Evolutionary conservation across 2,113 vertebrate genomes (phyloP).

Genomic region (Prionailurus bengalensis): DNA sequence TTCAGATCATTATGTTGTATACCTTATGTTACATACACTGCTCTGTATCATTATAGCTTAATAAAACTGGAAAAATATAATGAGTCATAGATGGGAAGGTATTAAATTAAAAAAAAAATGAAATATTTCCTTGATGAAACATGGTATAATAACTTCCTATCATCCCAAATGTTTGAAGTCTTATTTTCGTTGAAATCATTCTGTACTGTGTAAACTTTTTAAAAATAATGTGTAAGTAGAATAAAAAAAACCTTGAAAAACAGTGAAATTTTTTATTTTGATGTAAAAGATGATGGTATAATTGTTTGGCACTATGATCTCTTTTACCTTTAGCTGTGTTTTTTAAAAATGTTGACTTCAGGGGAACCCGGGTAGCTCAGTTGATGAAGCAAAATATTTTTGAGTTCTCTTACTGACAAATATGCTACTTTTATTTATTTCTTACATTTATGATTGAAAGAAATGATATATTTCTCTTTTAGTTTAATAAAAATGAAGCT

Average conservation of each 20-base stretch:
- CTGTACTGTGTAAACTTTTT: background rate
- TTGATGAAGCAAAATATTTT: too few species aligned
- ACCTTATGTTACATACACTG: background rate
- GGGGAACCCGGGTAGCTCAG: too few species aligned
- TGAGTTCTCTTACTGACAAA: background rate
- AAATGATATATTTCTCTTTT: background rate
- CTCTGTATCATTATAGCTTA: background rate
- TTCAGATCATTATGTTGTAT: background rate
- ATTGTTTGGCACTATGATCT: background rate
- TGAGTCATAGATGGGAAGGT: background rate
- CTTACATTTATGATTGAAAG: background rate
- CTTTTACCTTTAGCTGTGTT: background rate
- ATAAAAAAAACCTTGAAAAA: background rate
- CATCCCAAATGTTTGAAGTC: background rate
- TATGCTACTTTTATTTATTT: background rate
- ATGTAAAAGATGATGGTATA: background rate
- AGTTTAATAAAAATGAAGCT: background rate
- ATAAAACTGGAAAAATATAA: background rate
- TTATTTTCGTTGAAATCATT: background rate
- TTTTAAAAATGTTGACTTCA: background rate
- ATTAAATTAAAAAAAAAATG: background rate
- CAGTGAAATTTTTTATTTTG: background rate
- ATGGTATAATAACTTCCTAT: background rate
- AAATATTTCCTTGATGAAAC: background rate
- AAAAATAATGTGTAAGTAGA: background rate